A percentile compares a stretch with the other conserved stretches of the same genome.
phyloP scores from a whole-genome alignment of 2,113 vertebrate genomes.

The Campylorhamphus procurvoides region DNA sequence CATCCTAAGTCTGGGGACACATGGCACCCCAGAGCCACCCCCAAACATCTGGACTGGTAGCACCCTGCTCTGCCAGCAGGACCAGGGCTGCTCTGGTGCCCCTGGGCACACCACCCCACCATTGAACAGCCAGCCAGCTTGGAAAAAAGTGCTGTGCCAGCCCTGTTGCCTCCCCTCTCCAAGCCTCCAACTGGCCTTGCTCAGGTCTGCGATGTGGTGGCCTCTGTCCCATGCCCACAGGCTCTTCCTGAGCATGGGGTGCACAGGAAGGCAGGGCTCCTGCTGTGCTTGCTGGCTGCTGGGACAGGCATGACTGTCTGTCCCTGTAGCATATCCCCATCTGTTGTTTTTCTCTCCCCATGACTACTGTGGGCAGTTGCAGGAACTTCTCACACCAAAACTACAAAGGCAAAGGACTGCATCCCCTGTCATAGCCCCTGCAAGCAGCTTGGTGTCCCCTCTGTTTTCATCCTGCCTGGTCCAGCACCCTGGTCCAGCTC shows the following conservation, averaged over 20 bases:
- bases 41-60: background rate
- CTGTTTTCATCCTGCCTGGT: background rate
- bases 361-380: background rate
- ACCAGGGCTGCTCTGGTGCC: background rate
- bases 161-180: background rate
- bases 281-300: fast-evolving
- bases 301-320: background rate
- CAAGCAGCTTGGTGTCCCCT: background rate
- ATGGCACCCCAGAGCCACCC: background rate
- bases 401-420: background rate
- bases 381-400: background rate
- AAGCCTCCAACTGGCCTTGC: fast-evolving
- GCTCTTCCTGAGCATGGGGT: fast-evolving
- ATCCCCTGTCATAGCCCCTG: fast-evolving
- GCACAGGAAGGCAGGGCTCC: background rate
- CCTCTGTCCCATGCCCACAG: fast-evolving
- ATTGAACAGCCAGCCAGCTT: fast-evolving
- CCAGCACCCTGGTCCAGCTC: background rate
- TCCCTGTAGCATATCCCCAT: background rate
- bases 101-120: background rate
- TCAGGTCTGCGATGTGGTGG: fast-evolving
- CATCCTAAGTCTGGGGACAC: background rate
- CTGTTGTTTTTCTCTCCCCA: background rate
- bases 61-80: fast-evolving
- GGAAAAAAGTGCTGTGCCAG: background rate